A percentile compares a stretch with the other conserved stretches of the same genome.
Evolutionary conservation across 2,888 invertebrate species (phyloP).

Genomic region (Heliothis peltigera): DNA sequence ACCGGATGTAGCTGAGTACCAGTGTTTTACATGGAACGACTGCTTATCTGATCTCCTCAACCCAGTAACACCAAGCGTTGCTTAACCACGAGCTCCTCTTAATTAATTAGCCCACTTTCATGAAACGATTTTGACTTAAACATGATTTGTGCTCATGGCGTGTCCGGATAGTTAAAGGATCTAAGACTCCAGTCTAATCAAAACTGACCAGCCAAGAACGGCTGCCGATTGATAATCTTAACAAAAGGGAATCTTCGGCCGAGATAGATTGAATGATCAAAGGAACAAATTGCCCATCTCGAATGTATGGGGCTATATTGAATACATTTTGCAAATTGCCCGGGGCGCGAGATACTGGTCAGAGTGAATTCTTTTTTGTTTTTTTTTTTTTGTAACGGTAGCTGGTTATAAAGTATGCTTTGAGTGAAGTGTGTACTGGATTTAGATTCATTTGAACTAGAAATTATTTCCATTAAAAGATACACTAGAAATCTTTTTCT

Average conservation of each 20-base stretch:
- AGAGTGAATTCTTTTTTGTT: conserved; percentile 39
- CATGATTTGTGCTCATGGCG: no score
- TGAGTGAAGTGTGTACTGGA: background rate
- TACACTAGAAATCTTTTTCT: no score
- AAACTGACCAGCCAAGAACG: conserved; percentile 48
- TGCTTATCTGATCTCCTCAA: no score
- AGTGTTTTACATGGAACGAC: no score
- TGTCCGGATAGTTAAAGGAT: no score
- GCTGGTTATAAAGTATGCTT: background rate
- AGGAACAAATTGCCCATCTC: conserved; percentile 62
- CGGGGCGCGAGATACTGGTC: conserved; percentile 20
- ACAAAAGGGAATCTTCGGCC: conserved; percentile 47
- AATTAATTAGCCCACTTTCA: no score
- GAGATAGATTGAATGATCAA: conserved; percentile 66
- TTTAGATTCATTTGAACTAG: background rate
- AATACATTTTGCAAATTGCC: conserved; percentile 61
- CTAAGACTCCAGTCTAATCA: conserved; percentile 30
- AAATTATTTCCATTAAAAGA: no score
- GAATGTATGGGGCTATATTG: conserved; percentile 49
- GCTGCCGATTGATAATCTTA: conserved; percentile 53
- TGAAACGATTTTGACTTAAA: no score
- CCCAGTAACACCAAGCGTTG: no score
- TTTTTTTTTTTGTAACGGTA: conserved; percentile 13
- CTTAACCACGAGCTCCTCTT: no score
- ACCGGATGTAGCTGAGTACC: no score